Evolutionary conservation across 2,888 invertebrate genomes (phyloP).

Genomic region (Mamestra brassicae): DNA sequence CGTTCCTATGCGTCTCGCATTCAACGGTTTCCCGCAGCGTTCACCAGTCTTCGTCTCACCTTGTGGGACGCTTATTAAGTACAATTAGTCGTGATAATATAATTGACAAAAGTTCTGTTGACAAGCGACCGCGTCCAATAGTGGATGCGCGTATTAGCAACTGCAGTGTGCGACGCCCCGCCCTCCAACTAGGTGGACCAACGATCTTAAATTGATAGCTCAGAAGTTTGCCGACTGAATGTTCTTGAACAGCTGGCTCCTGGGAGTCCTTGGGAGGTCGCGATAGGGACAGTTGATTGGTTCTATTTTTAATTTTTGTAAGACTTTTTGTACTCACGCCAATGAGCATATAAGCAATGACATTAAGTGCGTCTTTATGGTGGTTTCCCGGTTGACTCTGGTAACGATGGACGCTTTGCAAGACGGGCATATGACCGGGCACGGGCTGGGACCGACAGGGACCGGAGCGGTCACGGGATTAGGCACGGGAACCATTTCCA

Average conservation of each 20-base stretch:
- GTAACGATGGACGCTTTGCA: slow-evolving; percentile 18
- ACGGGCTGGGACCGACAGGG: slow-evolving; percentile 24
- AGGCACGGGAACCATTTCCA: background rate
- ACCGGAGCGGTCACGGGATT: background rate
- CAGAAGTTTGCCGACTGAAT: too few species aligned
- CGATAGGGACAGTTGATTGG: background rate
- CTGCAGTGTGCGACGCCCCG: too few species aligned
- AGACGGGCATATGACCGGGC: slow-evolving; percentile 23
- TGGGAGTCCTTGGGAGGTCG: background rate
- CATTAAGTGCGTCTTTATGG: slow-evolving; percentile 27
- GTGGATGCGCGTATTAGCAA: too few species aligned
- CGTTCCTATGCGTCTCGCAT: too few species aligned
- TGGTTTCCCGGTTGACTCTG: slow-evolving; percentile 8
- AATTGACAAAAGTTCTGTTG: too few species aligned
- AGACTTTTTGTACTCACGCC: slow-evolving; percentile 8
- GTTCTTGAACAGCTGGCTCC: too few species aligned
- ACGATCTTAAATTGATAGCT: background rate
- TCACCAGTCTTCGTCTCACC: too few species aligned
- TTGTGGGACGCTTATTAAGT: too few species aligned
- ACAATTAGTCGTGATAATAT: too few species aligned
- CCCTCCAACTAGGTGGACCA: too few species aligned
- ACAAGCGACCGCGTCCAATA: too few species aligned
- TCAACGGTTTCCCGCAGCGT: too few species aligned
- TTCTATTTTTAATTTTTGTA: background rate
- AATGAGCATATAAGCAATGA: slow-evolving; percentile 19